A percentile compares a stretch with the other conserved stretches of the same genome.
phyloP scores from a whole-genome alignment of 1,140 invertebrate genomes.

The Calephelis nemesis region DNA sequence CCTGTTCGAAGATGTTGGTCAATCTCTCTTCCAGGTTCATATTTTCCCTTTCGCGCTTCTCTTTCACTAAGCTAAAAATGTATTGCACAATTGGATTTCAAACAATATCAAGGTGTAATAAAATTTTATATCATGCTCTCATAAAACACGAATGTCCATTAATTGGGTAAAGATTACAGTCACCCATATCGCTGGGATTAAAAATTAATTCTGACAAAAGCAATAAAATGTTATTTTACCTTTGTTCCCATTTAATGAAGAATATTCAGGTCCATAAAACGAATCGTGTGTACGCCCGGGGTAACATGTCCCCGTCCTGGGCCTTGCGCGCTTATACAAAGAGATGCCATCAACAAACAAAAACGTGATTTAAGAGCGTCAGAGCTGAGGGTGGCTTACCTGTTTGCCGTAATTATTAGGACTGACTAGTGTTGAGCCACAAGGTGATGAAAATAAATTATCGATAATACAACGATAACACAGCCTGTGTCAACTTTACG shows the following conservation, averaged over 20 bases:
- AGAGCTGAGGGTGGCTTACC: slow-evolving; percentile 38
- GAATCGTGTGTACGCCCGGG: slow-evolving; percentile 31
- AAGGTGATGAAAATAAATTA: background rate
- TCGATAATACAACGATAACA: background rate
- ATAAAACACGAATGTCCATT: background rate
- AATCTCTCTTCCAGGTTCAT: too few species aligned
- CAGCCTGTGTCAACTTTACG: too few species aligned
- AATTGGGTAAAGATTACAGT: slow-evolving; percentile 3
- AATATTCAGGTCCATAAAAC: slow-evolving; percentile 33
- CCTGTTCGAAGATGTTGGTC: too few species aligned
- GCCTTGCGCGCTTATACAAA: slow-evolving; percentile 50
- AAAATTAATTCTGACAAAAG: slow-evolving; percentile 23
- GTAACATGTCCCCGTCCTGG: slow-evolving; percentile 32
- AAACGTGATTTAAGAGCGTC: slow-evolving; percentile 65
- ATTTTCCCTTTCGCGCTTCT: too few species aligned
- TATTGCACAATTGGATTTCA: too few species aligned
- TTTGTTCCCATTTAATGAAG: slow-evolving; percentile 29
- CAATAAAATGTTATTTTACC: slow-evolving; percentile 29
- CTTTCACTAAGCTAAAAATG: too few species aligned
- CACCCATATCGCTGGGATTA: slow-evolving; percentile 14
- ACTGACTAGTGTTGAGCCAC: background rate
- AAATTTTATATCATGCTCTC: background rate
- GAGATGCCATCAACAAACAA: slow-evolving; percentile 62
- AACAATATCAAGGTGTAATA: background rate
- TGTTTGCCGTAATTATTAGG: slow-evolving; percentile 21